phyloP scores from a whole-genome alignment of 1,140 invertebrate species.

The Platorchestia sp. region DNA sequence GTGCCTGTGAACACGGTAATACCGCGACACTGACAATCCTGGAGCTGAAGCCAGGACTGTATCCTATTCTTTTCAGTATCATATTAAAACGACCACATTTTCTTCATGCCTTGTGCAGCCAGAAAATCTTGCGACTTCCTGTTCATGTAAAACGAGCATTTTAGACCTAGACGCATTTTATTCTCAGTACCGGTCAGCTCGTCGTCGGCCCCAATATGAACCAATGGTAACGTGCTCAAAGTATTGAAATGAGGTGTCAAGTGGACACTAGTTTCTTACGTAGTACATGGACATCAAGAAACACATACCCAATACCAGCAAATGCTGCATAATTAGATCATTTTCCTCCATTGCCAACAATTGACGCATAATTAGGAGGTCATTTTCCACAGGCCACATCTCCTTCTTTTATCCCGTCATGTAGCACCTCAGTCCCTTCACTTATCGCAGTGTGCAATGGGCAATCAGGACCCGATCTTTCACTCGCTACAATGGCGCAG shows the following conservation, averaged over 20 bases:
- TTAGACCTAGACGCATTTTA: too few relatives aligned
- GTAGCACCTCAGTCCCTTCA: neutral
- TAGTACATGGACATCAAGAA: neutral
- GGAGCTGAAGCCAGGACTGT: too few relatives aligned
- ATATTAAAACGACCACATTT: too few relatives aligned
- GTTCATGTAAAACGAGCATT: too few relatives aligned
- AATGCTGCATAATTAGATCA: neutral
- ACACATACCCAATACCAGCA: too few relatives aligned
- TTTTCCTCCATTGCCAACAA: neutral
- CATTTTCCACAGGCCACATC: neutral
- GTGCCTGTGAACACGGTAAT: too few relatives aligned
- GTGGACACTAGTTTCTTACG: neutral
- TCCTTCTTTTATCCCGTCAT: neutral
- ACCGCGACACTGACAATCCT: too few relatives aligned
- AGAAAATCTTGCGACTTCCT: too few relatives aligned
- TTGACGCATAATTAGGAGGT: neutral
- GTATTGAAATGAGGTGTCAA: neutral
- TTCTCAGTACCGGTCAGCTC: too few relatives aligned
- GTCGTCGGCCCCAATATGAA: too few relatives aligned
- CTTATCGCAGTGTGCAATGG: neutral
- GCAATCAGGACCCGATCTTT: neutral
- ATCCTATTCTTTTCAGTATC: too few relatives aligned
- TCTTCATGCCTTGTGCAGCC: too few relatives aligned
- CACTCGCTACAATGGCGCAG: neutral
- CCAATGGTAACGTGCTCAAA: neutral